Evolutionary conservation across 2,113 vertebrate species (phyloP).

Genomic region (pig (Sus scrofa)): T2T-Sscrofa CM000824.6:153941001-153941500

Average conservation of each 20-base stretch:
- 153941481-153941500: not conserved
- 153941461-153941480: not conserved
- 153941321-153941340: not conserved
- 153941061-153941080: not conserved
- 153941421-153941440: conserved; percentile 30
- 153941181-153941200: conserved; percentile 52
- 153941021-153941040: not conserved
- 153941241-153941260: conserved; percentile 65
- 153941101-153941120: not conserved
- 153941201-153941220: conserved; percentile 75
- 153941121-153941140: conserved; percentile 31
- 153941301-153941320: conserved; percentile 25
- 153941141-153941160: conserved; percentile 74
- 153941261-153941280: conserved; percentile 53
- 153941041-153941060: not conserved
- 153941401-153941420: not conserved
- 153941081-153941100: conserved; percentile 34
- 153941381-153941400: conserved; percentile 25
- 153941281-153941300: conserved; percentile 63
- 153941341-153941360: conserved; percentile 31
- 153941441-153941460: not conserved
- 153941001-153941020: conserved; percentile 16
- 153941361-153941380: conserved; percentile 39
- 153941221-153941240: conserved; percentile 62
- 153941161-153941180: conserved; percentile 59